These are phyloP conservation scores for Perccottus glenii DNA, from an alignment of 2,113 vertebrate species.

Conservation along the genomic window DNA sequence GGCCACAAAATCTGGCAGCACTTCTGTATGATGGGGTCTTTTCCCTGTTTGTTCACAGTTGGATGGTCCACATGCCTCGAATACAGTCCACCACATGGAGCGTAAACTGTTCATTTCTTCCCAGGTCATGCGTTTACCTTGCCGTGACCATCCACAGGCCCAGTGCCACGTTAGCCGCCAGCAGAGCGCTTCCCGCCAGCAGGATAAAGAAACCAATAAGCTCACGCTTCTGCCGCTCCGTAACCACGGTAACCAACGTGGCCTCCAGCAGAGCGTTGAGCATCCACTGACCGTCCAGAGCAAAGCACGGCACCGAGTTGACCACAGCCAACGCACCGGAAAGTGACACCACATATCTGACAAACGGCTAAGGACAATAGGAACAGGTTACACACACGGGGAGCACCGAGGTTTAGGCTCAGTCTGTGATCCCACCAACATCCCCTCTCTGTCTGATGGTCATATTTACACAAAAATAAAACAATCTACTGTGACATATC, in stretches of 20 bases:
- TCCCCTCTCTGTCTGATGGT: too few relatives aligned
- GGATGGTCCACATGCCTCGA: slow-evolving; percentile 33
- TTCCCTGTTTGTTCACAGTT: slow-evolving; percentile 46
- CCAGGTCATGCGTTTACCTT: slow-evolving; percentile 76
- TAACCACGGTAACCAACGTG: slow-evolving; percentile 86
- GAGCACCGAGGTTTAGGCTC: too few relatives aligned
- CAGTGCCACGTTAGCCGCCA: slow-evolving; percentile 95
- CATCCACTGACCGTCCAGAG: slow-evolving; percentile 98
- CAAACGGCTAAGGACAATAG: slow-evolving; percentile 49
- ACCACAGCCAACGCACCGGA: slow-evolving; percentile 96
- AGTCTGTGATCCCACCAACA: too few relatives aligned
- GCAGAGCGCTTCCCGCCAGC: slow-evolving; percentile 90
- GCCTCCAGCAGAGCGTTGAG: slow-evolving; percentile 95
- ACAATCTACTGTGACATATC: too few relatives aligned
- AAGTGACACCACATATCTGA: slow-evolving; percentile 93
- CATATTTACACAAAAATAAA: too few relatives aligned
- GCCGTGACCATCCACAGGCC: slow-evolving; percentile 99
- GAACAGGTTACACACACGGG: background rate
- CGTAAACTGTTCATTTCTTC: background rate
- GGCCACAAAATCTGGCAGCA: slow-evolving; percentile 3
- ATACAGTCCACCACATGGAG: background rate
- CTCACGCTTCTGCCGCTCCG: slow-evolving; percentile 89
- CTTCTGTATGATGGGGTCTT: slow-evolving; percentile 30
- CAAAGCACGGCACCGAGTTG: slow-evolving; percentile 97
- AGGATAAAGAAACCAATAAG: slow-evolving; percentile 95